Evolutionary conservation across 92 coral and sea anemone genomes (phyloP), one percentile per base, ranked within the genome.

Genomic region (Montipora capitata): DNA sequence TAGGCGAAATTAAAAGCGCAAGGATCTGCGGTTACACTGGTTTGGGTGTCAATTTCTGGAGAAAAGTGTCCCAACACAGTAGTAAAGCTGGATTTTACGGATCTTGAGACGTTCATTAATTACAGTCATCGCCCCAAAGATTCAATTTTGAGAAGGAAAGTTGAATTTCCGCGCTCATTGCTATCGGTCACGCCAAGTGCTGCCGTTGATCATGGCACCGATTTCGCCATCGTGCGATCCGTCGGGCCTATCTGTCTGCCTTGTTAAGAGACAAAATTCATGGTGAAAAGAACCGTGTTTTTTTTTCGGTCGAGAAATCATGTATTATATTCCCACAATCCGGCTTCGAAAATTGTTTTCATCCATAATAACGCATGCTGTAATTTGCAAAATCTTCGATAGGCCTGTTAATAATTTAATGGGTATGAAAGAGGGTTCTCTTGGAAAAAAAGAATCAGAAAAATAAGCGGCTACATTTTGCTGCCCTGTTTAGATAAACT

Each of bases 381-480:
- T 39, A 38, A 9, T 35, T 67, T 27, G 35, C 35, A 27, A 27
- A 27, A 27, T 27, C 35, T 27, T 27, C 35, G 35, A 12, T 20
- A 35, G 51, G 12, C 40, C 43, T 80, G 7, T 49, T 14, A 49
- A 52, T 1, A 44, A 2, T 18, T 40, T 11, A 45, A 44, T 52
- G 4, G 56, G 38, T 44, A 3, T 7, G 20, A 51, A 10, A 35
- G 4, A 49, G n/a, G 16, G 76, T 16, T 20, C 7, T 66, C 35
- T 27, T 27, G 35, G 35, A 1, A 27, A 27, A 27, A 27, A 0
- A 27, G 54, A 42, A 68, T 80, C 69, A 76, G 66, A 11, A 65
- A 80, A 80, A 67, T 80, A n/a, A 52, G 59, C 85, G 68, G 52
- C 67, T 39, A 2, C 39, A 52, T 57, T 20, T 5, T 63, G 85